Percentiles rank a stretch among this genome's conserved stretches.
Conservation (phyloP, 2,888 invertebrate genomes). For the Folsomia candida region DNA sequence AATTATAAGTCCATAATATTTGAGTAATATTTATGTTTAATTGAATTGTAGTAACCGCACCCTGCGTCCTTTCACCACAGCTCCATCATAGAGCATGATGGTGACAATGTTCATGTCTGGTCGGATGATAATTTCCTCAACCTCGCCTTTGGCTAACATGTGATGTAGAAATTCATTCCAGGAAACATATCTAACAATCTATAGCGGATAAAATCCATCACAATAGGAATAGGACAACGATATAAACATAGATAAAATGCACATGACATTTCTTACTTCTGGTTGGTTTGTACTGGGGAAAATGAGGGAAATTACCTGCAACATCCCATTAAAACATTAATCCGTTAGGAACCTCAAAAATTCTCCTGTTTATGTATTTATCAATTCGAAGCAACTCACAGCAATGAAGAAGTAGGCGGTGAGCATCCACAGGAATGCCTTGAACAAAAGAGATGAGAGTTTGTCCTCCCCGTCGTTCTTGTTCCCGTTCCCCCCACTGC, state of each 20-base stretch:
- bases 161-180: slow-evolving; percentile 97
- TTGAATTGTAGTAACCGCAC: slow-evolving; percentile 53
- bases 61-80: slow-evolving; percentile 76
- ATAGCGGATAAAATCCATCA: slow-evolving; percentile 49
- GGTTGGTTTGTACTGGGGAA: slow-evolving; percentile 70
- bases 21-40: not conserved
- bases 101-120: slow-evolving; percentile 83
- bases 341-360: too few species aligned
- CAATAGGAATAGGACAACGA: not conserved
- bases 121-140: slow-evolving; percentile 77
- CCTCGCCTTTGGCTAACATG: slow-evolving; percentile 91
- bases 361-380: too few species aligned
- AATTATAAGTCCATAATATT: not conserved
- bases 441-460: slow-evolving; percentile 68
- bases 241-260: not conserved
- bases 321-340: too few species aligned
- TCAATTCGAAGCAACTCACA: too few species aligned
- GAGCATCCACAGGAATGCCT: slow-evolving; percentile 76
- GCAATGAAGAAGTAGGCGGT: slow-evolving; percentile 72
- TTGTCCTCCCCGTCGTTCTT: slow-evolving; percentile 66
- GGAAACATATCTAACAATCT: slow-evolving; percentile 74
- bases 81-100: slow-evolving; percentile 79
- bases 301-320: slow-evolving; percentile 64
- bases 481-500: slow-evolving; percentile 26
- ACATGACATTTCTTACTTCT: slow-evolving; percentile 59